Evolutionary conservation across 92 coral and sea anemone species (phyloP), one percentile per base, ranked within the genome.

Genomic region (Epizoanthus scotinus): DNA sequence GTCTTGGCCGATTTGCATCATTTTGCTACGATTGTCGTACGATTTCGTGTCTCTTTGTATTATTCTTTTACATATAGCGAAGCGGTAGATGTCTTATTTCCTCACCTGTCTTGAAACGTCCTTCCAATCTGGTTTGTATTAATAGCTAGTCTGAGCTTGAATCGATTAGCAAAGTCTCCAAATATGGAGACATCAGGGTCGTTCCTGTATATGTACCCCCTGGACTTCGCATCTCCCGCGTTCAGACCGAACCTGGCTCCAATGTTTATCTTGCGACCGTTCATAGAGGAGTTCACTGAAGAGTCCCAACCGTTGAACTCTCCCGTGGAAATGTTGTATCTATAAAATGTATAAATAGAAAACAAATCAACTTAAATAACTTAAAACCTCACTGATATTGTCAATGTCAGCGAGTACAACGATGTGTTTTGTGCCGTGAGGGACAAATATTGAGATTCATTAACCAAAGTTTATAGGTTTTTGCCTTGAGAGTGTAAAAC

Each of bases 71-170:
- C 47, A 40, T 5, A 40, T 40, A 40, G 6, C 8, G 50, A 9
- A 42, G 50, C 18, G 14, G 1, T 26, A 21, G 1, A 14, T 60
- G 24, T 9, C 22, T 60, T 60, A 2, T 15, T 67, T 8, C 27
- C 63, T n/a, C 44, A 85, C 88, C 88, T 78, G 75, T 85, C 88
- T 63, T 85, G 88, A 57, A 85, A 85, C 18, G 84, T 79, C 52
- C 89, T 78, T 0, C 72, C 89, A 49, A 63, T 52, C 29, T 85
- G 67, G 29, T 63, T 70, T 5, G 89, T 85, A 42, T 85, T 61
- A 9, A 77, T 72, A 47, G 79, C 65, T 7, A 85, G 63, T 13
- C 63, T 64, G 5, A 85, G 81, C 50, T 70, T 85, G 84, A 85
- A 85, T 57, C 25, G 20, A 18, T 47, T 53, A 14, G 88, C 61